These are phyloP conservation scores for Vulpes ferrilata DNA, from an alignment of 2,113 vertebrate genomes.

Conservation along the genomic window DNA sequence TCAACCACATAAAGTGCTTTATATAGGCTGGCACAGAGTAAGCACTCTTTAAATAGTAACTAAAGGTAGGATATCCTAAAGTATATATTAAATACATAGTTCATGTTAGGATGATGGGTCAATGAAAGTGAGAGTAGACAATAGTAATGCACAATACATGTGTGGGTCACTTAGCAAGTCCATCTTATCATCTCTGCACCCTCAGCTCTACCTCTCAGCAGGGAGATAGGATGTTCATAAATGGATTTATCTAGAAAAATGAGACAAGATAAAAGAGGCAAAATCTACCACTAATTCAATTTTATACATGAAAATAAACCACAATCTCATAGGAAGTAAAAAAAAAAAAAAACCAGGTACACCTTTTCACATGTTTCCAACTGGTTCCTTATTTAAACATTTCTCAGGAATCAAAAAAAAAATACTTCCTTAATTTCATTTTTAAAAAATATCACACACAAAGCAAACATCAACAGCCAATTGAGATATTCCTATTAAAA, in stretches of 20 bases:
- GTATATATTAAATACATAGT: not conserved
- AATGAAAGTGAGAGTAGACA: not conserved
- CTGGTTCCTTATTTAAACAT: not conserved
- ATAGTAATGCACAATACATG: not conserved
- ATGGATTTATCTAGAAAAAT: not conserved
- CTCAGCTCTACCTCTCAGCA: not conserved
- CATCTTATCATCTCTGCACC: not conserved
- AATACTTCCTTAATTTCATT: not conserved
- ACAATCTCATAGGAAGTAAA: not conserved
- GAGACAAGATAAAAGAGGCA: not conserved
- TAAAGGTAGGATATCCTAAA: not conserved
- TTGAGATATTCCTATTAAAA: constrained; percentile 3
- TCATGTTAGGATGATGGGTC: not conserved
- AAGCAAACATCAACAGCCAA: not conserved
- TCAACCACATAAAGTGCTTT: not conserved
- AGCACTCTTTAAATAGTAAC: not conserved
- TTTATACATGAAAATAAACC: not conserved
- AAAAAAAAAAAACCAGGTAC: not conserved
- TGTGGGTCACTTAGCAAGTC: not conserved
- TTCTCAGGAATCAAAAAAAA: constrained; percentile 15
- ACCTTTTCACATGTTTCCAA: not conserved
- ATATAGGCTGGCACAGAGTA: not conserved
- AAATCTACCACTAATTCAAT: not conserved
- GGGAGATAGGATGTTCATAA: not conserved
- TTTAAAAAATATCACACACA: not conserved